Evolutionary conservation across 37 sponge, comb jelly and placozoan species (phyloP).

Genomic region (Petrosia ficiformis): DNA sequence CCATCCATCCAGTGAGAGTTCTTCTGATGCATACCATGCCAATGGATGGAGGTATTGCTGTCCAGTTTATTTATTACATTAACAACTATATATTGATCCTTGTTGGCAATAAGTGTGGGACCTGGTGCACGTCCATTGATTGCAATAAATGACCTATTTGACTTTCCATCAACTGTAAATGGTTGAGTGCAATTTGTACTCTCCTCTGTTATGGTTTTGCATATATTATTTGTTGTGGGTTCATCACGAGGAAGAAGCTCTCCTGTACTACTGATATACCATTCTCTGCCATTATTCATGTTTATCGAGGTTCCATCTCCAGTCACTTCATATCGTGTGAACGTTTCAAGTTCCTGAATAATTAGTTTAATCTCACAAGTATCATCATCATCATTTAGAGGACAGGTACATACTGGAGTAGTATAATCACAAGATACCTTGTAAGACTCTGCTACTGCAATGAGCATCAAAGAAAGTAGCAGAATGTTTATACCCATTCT

Average conservation of each 20-base stretch:
- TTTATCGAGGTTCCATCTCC: not conserved
- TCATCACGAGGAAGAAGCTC: slow-evolving; percentile 12
- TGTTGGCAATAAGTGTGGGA: slow-evolving; percentile 53
- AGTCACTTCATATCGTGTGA: slow-evolving; percentile 11
- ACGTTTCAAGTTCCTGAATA: slow-evolving; percentile 13
- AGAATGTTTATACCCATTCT: too few species aligned
- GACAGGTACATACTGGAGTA: not conserved
- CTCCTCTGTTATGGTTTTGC: not conserved
- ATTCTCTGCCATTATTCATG: slow-evolving; percentile 18
- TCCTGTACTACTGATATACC: slow-evolving; percentile 12
- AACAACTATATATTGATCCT: slow-evolving; percentile 29
- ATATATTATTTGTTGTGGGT: not conserved
- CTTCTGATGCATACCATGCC: slow-evolving; percentile 84
- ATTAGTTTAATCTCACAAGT: slow-evolving; percentile 9
- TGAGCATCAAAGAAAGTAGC: too few species aligned
- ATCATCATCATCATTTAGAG: not conserved
- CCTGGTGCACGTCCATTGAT: slow-evolving; percentile 58
- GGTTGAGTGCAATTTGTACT: slow-evolving; percentile 53
- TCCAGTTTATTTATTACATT: slow-evolving; percentile 55
- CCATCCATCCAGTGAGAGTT: slow-evolving; percentile 81
- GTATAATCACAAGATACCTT: not conserved
- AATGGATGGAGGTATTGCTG: slow-evolving; percentile 73
- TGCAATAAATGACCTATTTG: slow-evolving; percentile 47
- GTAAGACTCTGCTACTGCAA: too few species aligned
- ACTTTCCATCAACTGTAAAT: slow-evolving; percentile 36